Evolutionary conservation across 2,888 invertebrate genomes (phyloP).

Genomic region (Hoplodrina blanda): DNA sequence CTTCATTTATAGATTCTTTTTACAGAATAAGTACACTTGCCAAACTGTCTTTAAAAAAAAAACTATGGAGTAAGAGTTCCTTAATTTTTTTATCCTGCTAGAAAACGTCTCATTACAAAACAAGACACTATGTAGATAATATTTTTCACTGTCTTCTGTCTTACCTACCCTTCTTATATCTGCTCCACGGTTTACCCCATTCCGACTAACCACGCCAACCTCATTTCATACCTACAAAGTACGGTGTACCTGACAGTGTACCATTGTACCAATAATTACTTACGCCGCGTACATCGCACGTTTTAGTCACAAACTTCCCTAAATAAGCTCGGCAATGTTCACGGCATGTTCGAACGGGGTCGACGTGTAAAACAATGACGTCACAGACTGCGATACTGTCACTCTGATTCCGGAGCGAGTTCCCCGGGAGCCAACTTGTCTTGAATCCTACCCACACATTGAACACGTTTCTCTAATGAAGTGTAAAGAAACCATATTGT

Average conservation of each 20-base stretch:
- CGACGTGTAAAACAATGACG: conserved; percentile 78
- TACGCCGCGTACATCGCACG: conserved; percentile 26
- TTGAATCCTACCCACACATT: conserved; percentile 48
- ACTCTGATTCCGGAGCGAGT: conserved; percentile 74
- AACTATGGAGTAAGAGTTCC: too few species aligned
- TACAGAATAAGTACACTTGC: too few species aligned
- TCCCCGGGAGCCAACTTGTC: conserved; percentile 70
- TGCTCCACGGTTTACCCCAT: too few species aligned
- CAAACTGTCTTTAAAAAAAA: too few species aligned
- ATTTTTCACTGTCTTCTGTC: too few species aligned
- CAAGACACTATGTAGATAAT: too few species aligned
- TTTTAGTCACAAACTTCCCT: conserved; percentile 62
- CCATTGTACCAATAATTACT: conserved; percentile 55
- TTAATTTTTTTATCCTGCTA: too few species aligned
- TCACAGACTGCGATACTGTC: conserved; percentile 79
- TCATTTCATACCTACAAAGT: conserved; percentile 1
- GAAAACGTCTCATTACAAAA: too few species aligned
- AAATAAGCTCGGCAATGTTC: conserved; percentile 61
- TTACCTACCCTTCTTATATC: too few species aligned
- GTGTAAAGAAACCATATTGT: not conserved
- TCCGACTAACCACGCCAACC: not conserved
- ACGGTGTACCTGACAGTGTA: conserved; percentile 43
- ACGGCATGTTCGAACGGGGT: conserved; percentile 68
- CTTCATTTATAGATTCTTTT: too few species aligned
- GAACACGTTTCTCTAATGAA: conserved; percentile 18